Percentiles rank a stretch among this genome's conserved stretches.
phyloP scores from a whole-genome alignment of 2,888 invertebrate genomes.

The Hydroisotoma schaefferi region DNA sequence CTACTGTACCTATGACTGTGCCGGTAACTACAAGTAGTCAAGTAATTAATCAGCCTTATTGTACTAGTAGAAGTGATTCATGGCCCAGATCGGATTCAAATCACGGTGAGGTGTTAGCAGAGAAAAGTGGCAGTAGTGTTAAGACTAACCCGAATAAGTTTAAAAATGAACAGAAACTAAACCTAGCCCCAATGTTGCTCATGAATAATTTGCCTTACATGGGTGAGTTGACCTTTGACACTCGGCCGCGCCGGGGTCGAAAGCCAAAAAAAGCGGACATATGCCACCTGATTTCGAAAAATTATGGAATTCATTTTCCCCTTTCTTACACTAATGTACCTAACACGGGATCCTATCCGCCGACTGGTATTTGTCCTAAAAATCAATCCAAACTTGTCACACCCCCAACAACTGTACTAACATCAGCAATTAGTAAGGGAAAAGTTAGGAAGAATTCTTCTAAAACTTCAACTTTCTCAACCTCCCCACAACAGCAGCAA shows the following conservation, averaged over 20 bases:
- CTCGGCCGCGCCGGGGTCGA: constrained; percentile 74
- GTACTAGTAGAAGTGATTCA: no score
- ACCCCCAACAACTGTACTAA: constrained; percentile 33
- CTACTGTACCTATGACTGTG: no score
- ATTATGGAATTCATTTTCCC: constrained; percentile 65
- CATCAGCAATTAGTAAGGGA: background rate
- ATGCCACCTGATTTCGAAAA: constrained; percentile 85
- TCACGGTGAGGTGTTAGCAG: no score
- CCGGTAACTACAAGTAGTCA: no score
- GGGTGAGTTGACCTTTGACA: constrained; percentile 87
- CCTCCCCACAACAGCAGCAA: no score
- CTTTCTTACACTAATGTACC: constrained; percentile 40
- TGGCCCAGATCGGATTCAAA: no score
- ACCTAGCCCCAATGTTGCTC: constrained; percentile 38
- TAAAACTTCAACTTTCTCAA: background rate
- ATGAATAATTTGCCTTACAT: constrained; percentile 71
- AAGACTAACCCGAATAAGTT: no score
- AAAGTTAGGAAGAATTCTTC: background rate
- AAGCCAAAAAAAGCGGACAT: constrained; percentile 91
- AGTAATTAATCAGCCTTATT: no score
- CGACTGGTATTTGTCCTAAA: no score
- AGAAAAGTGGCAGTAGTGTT: no score
- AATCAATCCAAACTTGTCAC: constrained; percentile 48
- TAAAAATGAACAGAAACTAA: constrained; percentile 6
- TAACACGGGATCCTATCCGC: constrained; percentile 29